These are phyloP conservation scores for Spinibarbus caldwelli DNA, from an alignment of 2,797 vertebrate genomes.

Conservation along the genomic window DNA sequence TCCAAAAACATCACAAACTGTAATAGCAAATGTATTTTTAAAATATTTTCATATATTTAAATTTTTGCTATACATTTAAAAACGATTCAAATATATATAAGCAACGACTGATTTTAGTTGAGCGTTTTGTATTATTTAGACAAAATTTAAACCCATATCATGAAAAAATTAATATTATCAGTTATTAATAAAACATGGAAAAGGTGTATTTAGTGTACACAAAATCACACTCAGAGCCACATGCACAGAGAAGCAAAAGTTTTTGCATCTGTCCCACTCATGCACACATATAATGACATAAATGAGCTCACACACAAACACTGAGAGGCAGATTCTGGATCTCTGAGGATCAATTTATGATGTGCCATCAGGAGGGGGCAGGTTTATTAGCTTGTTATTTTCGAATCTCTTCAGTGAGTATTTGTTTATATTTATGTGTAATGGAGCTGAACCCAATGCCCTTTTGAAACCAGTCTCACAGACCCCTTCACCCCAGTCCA, in stretches of 20 bases:
- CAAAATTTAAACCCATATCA: too few relatives aligned
- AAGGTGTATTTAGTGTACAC: background rate
- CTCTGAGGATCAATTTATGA: slow-evolving; percentile 41
- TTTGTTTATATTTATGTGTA: slow-evolving; percentile 46
- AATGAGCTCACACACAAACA: background rate
- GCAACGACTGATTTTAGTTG: background rate
- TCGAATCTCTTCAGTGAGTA: slow-evolving; percentile 33
- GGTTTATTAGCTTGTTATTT: slow-evolving; percentile 45
- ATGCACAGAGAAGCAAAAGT: too few relatives aligned
- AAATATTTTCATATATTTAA: too few relatives aligned
- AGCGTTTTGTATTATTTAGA: too few relatives aligned
- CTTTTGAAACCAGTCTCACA: slow-evolving; percentile 34
- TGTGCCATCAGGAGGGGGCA: slow-evolving; percentile 12
- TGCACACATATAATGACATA: too few relatives aligned
- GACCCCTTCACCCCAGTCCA: slow-evolving; percentile 58
- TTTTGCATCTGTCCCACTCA: too few relatives aligned
- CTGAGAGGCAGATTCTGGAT: background rate
- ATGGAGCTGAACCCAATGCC: slow-evolving; percentile 65
- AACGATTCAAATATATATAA: background rate
- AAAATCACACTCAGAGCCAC: too few relatives aligned
- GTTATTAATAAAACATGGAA: background rate
- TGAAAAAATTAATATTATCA: too few relatives aligned
- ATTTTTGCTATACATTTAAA: too few relatives aligned
- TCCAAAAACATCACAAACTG: too few relatives aligned
- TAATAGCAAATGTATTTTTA: too few relatives aligned